Base-by-base conservation (phyloP, 2,888 invertebrate species). In the Miltochrista miniata region DNA sequence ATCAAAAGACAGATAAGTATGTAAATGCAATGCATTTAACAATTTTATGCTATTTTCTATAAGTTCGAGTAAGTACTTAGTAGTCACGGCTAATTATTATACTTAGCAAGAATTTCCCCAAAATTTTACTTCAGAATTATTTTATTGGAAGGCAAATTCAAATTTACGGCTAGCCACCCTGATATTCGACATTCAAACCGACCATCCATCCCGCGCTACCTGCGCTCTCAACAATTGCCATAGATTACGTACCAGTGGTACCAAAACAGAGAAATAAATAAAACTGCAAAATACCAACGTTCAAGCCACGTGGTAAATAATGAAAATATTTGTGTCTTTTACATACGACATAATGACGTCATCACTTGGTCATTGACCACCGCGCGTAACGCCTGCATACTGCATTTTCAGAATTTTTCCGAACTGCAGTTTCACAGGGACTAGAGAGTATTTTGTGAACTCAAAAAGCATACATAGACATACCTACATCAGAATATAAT, bases 191-290 rank as follows among this genome's bases (percentile, higher is more conserved):
- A 81, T 85, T 86, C 81, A 83, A 85, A 83, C 81, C 82, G 83
- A 2, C 18, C n/a, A n/a, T 81, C 79, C 83, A 85, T 85, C 83
- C 83, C 81, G 76, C 70, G 72, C 83, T 87, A 85, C 89, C 87
- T 87, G 85, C 83, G 76, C 63, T 68, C 67, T 64, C 65, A 57
- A 45, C 59, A 63, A 66, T 60, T 57, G 56, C 70, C 72, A 81
- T 70, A 83, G 82, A 83, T 67, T 75, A 79, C 60, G 56, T 58
- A 68, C 31, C 31, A 9, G 8, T 11, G 10, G 11, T 8, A 31
- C 31, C 31, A 2, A 62, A 64, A 67, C 66, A 68, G 65, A 67
- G 51, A 45, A 57, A 62, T 51, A 62, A 58, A 59, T 59, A 56
- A 50, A 70, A 66, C 64, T 69, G 58, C 51, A 48, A 53, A 51